Base-by-base conservation (phyloP, 2,113 vertebrate species). In the Nannobrachium achirus region DNA sequence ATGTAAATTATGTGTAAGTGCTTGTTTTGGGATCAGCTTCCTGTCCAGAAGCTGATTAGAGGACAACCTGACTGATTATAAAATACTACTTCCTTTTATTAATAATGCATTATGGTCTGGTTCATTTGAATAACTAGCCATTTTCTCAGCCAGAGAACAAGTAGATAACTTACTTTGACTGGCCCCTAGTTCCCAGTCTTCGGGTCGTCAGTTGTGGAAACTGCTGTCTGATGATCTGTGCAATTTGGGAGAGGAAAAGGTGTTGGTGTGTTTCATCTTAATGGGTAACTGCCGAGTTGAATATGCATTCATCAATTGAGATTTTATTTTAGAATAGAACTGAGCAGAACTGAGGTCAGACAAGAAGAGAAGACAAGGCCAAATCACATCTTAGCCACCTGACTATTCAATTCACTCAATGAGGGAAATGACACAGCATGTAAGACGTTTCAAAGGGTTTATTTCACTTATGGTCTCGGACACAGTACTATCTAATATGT, bases 131-230 rank as follows among this genome's bases (percentile, higher is more conserved):
- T n/a, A 48, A 48, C n/a, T 48, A 14, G 10, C 14, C 13, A n/a
- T 13, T 48, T 48, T 14, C 45, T 14, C n/a, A 48, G n/a, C n/a
- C 45, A 48, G n/a, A n/a, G n/a, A n/a, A n/a, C n/a, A n/a, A n/a
- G n/a, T 48, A 11, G n/a, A 7, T 59, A 81, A 82, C 97, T 95
- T 93, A 99, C 98, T 99, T 99, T 25, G 98, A 99, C 83, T 99
- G 98, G 68, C 98, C 98, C 88, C 97, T 94, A 38, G 98, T 99
- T 76, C 98, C 98, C 40, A 99, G 95, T 90, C 98, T 92, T 87
- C 98, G 93, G 76, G 98, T 99, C 0, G 98, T 99, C 63, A 99
- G 82, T 52, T 98, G 97, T 63, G 97, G 98, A 88, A 99, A 99
- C 80, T 99, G 98, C 70, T 99, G 98, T 68, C 97, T 92, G 92